Conservation (phyloP, 2,113 vertebrate species). For the Myiozetetes cayanensis region DNA sequence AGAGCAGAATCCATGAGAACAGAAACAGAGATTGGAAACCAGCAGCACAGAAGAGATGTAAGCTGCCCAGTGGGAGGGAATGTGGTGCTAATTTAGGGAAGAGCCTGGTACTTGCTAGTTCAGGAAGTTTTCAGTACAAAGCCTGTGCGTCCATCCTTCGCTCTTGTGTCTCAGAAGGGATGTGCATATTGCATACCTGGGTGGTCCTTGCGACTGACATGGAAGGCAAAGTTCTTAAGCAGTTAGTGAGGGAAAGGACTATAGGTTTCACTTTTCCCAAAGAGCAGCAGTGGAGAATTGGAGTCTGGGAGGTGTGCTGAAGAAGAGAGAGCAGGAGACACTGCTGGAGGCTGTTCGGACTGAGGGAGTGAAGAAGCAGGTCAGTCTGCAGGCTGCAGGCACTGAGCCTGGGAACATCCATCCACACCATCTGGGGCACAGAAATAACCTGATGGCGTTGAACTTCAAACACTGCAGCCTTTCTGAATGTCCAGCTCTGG, state of each 20-base stretch:
- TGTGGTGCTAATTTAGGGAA: neutral
- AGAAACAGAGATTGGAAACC: neutral
- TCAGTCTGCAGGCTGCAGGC: neutral
- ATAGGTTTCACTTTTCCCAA: neutral
- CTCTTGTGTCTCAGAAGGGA: neutral
- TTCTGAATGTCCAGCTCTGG: neutral
- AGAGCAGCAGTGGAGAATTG: neutral
- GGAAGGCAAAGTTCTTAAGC: neutral
- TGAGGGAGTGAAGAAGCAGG: neutral
- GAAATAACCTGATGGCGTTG: fast-evolving
- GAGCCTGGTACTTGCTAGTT: neutral
- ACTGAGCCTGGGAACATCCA: neutral
- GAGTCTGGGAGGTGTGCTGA: neutral
- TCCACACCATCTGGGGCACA: neutral
- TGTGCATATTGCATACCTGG: neutral
- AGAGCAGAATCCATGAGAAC: neutral
- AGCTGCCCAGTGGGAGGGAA: neutral
- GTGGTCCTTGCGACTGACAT: fast-evolving
- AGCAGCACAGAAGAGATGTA: neutral
- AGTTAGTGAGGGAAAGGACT: neutral
- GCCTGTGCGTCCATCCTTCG: neutral
- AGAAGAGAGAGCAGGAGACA: neutral
- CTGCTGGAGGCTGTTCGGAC: neutral
- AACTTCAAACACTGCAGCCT: neutral
- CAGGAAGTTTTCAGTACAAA: neutral